Conservation (phyloP, 2,113 vertebrate genomes). For the Stercorarius parasiticus region DNA sequence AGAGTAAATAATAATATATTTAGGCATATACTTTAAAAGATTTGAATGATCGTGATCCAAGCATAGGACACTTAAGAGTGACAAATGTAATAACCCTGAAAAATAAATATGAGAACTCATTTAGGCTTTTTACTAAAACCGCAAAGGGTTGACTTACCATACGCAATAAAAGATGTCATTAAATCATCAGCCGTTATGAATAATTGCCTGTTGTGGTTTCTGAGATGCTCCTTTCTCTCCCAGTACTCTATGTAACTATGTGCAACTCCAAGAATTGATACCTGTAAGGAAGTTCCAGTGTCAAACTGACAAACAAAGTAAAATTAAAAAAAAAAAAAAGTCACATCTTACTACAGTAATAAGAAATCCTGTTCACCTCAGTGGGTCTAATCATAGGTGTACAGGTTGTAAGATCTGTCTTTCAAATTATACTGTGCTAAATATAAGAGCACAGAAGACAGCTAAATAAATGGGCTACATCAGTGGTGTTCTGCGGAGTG, state of each 20-base stretch:
- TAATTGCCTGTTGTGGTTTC: not conserved
- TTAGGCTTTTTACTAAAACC: not conserved
- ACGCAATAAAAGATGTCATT: not conserved
- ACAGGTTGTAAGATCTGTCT: not conserved
- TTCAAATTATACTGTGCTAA: not conserved
- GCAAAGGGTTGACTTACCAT: not conserved
- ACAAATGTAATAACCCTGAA: not conserved
- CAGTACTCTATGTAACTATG: not conserved
- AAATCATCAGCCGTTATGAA: not conserved
- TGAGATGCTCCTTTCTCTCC: not conserved
- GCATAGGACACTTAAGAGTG: not conserved
- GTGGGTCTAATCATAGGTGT: not conserved
- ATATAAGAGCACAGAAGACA: not conserved
- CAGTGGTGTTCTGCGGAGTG: not conserved
- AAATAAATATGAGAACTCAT: not conserved
- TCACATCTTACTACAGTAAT: not conserved
- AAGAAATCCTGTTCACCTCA: not conserved
- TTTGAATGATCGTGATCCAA: not conserved
- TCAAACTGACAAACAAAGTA: not conserved
- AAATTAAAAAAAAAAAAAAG: not conserved
- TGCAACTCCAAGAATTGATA: not conserved
- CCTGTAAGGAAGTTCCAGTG: not conserved
- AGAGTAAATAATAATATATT: not conserved
- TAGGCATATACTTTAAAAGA: not conserved
- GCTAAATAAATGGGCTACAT: not conserved